These are phyloP conservation scores for Australoheros facetus DNA, from an alignment of 2,797 vertebrate genomes.

Conservation along the genomic window DNA sequence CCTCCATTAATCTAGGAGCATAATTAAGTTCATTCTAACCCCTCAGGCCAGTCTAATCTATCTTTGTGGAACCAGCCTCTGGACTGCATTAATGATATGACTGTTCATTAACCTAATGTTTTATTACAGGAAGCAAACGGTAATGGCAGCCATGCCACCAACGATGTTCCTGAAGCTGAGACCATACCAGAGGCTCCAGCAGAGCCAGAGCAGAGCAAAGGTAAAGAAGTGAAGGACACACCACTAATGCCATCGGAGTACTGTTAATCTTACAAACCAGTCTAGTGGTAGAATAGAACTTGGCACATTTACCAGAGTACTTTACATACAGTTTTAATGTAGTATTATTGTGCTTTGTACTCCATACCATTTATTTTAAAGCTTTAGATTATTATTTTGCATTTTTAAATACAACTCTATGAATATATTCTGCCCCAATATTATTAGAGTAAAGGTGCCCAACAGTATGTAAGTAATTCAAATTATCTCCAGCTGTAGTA, in stretches of 20 bases:
- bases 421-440: neutral
- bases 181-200: neutral
- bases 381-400: neutral
- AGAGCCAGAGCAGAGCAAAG: slow-evolving; percentile 16
- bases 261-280: too few relatives aligned
- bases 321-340: neutral
- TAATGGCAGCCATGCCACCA: slow-evolving; percentile 7
- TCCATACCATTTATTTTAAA: accelerated
- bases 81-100: neutral
- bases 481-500: neutral
- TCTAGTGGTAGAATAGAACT: neutral
- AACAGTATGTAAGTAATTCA: neutral
- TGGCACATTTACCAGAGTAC: neutral
- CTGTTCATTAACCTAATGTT: neutral
- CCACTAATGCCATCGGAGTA: neutral
- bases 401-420: neutral
- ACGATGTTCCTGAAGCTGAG: neutral
- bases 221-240: neutral
- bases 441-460: neutral
- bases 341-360: neutral
- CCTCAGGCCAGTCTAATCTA: neutral
- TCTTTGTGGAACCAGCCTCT: too few relatives aligned
- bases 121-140: slow-evolving; percentile 46
- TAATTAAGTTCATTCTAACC: neutral
- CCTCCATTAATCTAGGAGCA: neutral